Conservation (phyloP, 2,797 vertebrate species). For the Oreochromis grahami region DNA sequence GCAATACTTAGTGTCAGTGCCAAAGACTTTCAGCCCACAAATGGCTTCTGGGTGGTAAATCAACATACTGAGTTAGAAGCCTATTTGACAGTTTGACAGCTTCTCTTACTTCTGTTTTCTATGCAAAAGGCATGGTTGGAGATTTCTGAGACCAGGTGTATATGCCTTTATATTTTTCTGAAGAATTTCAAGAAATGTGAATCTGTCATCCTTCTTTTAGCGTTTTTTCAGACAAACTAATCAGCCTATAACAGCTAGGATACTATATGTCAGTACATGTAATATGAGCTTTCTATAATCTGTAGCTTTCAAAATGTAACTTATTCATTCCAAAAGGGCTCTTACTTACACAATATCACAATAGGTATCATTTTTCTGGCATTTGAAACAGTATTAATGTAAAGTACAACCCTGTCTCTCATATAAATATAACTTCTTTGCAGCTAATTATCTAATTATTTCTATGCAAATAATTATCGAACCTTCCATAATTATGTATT, state of each 20-base stretch:
- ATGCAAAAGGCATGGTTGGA: not conserved
- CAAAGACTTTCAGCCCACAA: constrained; percentile 15
- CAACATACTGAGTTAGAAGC: constrained; percentile 2
- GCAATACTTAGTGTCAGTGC: not conserved
- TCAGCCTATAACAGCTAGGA: not conserved
- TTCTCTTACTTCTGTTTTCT: constrained; percentile 15
- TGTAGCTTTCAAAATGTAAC: not conserved
- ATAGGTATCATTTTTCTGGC: not conserved
- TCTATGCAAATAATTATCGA: not conserved
- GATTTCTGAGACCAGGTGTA: not conserved
- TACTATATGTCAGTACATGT: not conserved
- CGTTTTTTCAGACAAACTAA: not conserved
- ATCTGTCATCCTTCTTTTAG: not conserved
- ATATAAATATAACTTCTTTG: not conserved
- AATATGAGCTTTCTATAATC: not conserved
- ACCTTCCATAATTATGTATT: not conserved
- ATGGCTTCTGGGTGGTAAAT: constrained; percentile 11
- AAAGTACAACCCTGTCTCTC: not conserved
- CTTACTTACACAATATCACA: not conserved
- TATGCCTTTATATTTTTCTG: not conserved
- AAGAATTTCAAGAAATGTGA: not conserved
- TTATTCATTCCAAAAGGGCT: not conserved
- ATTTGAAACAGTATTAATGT: not conserved
- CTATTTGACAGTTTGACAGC: constrained; percentile 37
- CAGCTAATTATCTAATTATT: not conserved